Evolutionary conservation across 2,888 invertebrate genomes (phyloP).

Genomic region (Steinernema carpocapsae): DNA sequence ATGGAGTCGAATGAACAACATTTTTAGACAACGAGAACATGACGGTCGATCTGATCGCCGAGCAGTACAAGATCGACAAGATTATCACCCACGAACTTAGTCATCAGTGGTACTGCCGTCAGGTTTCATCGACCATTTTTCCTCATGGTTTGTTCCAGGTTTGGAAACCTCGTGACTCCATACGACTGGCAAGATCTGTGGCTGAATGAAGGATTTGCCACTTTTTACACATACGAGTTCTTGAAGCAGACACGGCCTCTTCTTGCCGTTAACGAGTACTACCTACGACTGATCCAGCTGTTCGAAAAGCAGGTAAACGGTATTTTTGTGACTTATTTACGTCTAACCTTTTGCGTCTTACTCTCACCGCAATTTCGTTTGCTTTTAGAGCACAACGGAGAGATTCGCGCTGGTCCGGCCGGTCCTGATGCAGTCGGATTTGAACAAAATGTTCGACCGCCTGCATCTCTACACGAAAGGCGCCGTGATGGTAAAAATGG

Average conservation of each 20-base stretch:
- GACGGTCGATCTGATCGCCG: constrained; percentile 63
- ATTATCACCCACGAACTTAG: constrained; percentile 71
- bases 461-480: constrained; percentile 70
- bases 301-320: constrained; percentile 50
- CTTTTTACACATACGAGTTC: constrained; percentile 66
- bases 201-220: constrained; percentile 70
- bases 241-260: constrained; percentile 57
- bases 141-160: constrained; percentile 61
- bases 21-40: constrained; percentile 40
- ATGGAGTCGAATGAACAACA: constrained; percentile 13
- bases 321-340: too few species aligned
- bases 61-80: constrained; percentile 64
- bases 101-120: constrained; percentile 67
- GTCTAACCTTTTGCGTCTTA: too few species aligned
- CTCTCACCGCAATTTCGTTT: too few species aligned
- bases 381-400: constrained; percentile 44
- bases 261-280: constrained; percentile 62
- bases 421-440: constrained; percentile 70
- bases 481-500: constrained; percentile 64
- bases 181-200: constrained; percentile 69
- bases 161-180: constrained; percentile 69
- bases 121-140: neutral
- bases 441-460: constrained; percentile 78
- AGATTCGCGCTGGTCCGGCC: constrained; percentile 52
- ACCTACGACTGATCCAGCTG: constrained; percentile 50